Evolutionary conservation across 2,888 invertebrate genomes (phyloP).

Genomic region (Pandemis corylana): DNA sequence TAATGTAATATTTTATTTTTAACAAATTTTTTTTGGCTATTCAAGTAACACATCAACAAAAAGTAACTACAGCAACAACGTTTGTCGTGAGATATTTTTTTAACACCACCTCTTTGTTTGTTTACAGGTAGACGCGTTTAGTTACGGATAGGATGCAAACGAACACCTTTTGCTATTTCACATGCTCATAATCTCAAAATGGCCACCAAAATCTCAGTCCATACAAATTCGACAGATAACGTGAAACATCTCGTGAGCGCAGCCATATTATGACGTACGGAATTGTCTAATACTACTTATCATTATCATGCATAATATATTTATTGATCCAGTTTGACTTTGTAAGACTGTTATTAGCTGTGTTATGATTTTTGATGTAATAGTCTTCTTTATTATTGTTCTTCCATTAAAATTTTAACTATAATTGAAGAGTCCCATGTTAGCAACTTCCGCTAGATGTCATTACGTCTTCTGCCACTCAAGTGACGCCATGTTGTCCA

Average conservation of each 20-base stretch:
- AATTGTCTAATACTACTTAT: conserved; percentile 43
- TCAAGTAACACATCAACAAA: too few relatives aligned
- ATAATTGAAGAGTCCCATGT: not conserved
- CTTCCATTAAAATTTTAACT: conserved; percentile 32
- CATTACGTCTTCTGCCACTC: not conserved
- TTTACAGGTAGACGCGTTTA: conserved; percentile 69
- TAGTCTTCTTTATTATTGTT: conserved; percentile 14
- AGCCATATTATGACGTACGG: conserved; percentile 40
- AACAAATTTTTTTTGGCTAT: too few relatives aligned
- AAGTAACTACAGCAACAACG: too few relatives aligned
- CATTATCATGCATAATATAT: conserved; percentile 40
- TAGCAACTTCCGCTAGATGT: conserved; percentile 10
- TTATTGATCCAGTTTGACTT: conserved; percentile 35
- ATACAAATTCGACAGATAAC: conserved; percentile 20
- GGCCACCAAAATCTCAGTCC: conserved; percentile 57
- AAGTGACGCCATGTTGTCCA: not conserved
- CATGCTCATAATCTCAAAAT: conserved; percentile 63
- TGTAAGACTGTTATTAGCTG: conserved; percentile 26
- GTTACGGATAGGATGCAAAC: conserved; percentile 48
- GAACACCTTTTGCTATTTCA: conserved; percentile 49
- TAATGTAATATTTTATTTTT: too few relatives aligned
- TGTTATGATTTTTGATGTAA: conserved; percentile 12
- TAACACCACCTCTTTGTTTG: conserved; percentile 43
- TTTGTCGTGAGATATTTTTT: not conserved
- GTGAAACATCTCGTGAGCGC: conserved; percentile 11